Conservation (phyloP, 2,888 invertebrate species). For the Andrena fulva region DNA sequence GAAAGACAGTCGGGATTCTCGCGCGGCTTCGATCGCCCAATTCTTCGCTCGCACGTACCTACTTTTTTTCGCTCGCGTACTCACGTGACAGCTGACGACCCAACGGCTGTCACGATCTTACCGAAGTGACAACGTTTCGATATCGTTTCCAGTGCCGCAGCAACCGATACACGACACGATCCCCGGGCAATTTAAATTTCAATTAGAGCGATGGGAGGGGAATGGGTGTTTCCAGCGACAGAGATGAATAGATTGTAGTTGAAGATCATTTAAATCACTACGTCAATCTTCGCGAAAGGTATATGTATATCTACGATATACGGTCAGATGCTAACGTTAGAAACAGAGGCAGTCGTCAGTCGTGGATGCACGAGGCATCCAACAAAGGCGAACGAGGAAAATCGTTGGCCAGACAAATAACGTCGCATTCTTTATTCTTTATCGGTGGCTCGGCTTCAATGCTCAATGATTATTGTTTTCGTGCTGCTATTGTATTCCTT, state of each 20-base stretch:
- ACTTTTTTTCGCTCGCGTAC: constrained; percentile 19
- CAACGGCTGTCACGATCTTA: constrained; percentile 1
- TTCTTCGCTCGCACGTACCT: neutral
- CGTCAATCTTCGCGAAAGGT: neutral
- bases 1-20: constrained; percentile 13
- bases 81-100: constrained; percentile 59
- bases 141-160: neutral
- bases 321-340: neutral
- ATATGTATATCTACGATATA: neutral
- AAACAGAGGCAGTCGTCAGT: neutral
- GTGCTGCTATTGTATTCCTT: constrained; percentile 32
- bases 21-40: constrained; percentile 7
- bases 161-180: neutral
- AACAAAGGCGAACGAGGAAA: constrained; percentile 10
- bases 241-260: neutral
- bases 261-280: neutral
- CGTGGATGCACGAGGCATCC: neutral
- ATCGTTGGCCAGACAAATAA: constrained; percentile 35
- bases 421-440: constrained; percentile 28
- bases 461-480: constrained; percentile 30
- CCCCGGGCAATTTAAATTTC: neutral
- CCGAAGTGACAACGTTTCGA: neutral
- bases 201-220: neutral
- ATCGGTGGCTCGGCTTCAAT: constrained; percentile 20
- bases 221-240: constrained; percentile 16